phyloP scores from a whole-genome alignment of 2,888 invertebrate species.

The Idaea straminata region DNA sequence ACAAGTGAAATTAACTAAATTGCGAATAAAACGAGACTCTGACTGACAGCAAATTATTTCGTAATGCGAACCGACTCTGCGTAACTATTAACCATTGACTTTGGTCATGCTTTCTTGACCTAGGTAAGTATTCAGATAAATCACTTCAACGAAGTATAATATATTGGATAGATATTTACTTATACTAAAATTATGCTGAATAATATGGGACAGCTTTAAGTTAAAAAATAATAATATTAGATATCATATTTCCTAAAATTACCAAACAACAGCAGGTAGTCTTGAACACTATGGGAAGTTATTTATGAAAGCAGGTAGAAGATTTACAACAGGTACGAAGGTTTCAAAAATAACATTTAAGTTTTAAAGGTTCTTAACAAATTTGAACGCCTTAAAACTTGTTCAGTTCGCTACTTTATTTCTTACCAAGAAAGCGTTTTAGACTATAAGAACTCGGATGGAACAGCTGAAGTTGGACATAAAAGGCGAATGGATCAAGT shows the following conservation, averaged over 20 bases:
- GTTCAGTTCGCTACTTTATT: constrained; percentile 1
- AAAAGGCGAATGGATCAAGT: constrained; percentile 50
- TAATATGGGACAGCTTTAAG: not conserved
- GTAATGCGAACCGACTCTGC: constrained; percentile 27
- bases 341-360: constrained; percentile 10
- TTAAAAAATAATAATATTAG: not conserved
- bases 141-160: constrained; percentile 19
- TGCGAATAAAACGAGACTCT: constrained; percentile 24
- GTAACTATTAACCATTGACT: constrained; percentile 27
- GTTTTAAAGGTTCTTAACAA: constrained; percentile 7
- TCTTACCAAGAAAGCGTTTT: constrained; percentile 21
- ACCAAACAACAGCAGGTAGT: constrained; percentile 6
- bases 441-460: constrained; percentile 36
- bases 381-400: constrained; percentile 15
- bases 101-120: constrained; percentile 47
- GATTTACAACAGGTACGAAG: constrained; percentile 6
- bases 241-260: constrained; percentile 5
- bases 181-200: not conserved
- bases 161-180: not conserved
- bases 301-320: constrained; percentile 14
- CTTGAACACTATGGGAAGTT: not conserved
- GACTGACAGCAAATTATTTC: constrained; percentile 30
- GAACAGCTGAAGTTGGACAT: constrained; percentile 32
- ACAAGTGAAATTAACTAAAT: constrained; percentile 28
- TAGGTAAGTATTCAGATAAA: constrained; percentile 35